Evolutionary conservation across 2,888 invertebrate genomes (phyloP), one percentile per base, ranked within the genome.

Genomic region (Branchinecta sandiegonensis): DNA sequence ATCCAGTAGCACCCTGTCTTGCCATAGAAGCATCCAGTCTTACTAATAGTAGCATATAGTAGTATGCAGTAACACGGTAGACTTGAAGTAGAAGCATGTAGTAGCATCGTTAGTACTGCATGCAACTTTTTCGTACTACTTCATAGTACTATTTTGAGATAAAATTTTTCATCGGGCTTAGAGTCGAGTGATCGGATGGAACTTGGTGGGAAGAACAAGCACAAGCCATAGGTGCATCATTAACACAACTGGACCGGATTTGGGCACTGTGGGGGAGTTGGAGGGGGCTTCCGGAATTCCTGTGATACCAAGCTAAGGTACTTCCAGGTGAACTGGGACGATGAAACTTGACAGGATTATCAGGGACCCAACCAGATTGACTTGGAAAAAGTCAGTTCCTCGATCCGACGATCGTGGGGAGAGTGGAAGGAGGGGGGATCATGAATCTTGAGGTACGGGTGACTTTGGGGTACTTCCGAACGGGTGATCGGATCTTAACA

Each of bases 361-460:
- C 50, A 50, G 50, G 50, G 50, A 50, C 13, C 50, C 1, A 3
- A 13, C 13, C 50, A 50, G n/a, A 50, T 50, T 50, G 13, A 50
- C 13, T 50, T 50, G 50, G n/a, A 13, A 50, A 50, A 13, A 50
- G 1, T 50, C 50, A 13, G 13, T 50, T 50, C 50, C 50, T n/a
- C 13, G 1, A 50, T 3, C n/a, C 50, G n/a, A 50, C 50, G 2
- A 50, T 50, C 50, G 50, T 13, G n/a, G 50, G 50, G 50, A n/a
- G 50, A n/a, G 13, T 50, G 50, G 50, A 50, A n/a, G 50, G 50
- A 50, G 50, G 50, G n/a, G 50, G n/a, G n/a, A 50, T 50, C 13
- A 1, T 50, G 50, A 50, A 50, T 13, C 13, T 50, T 50, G 50
- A 50, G 50, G 50, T 50, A 50, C 2, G 50, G 1, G 2, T 50